Evolutionary conservation across 1,140 invertebrate species (phyloP).

Genomic region (Acarapis woodi): DNA sequence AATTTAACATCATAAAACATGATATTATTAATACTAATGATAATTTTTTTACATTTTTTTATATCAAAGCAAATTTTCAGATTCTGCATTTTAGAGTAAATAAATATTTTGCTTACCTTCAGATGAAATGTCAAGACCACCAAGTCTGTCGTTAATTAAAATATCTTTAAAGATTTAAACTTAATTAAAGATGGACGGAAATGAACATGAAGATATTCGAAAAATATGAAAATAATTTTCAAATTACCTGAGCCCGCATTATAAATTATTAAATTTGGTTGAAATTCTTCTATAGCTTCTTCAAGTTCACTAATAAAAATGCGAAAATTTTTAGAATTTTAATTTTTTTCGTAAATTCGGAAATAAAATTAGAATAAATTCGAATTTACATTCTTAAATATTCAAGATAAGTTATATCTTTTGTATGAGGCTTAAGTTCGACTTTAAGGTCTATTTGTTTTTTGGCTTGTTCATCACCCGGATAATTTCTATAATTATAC

Average conservation of each 20-base stretch:
- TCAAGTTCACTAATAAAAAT: conserved; percentile 22
- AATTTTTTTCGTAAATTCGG: neutral
- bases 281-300: conserved; percentile 35
- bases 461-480: conserved; percentile 40
- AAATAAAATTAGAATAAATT: neutral
- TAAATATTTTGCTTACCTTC: neutral
- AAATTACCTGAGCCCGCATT: conserved; percentile 65
- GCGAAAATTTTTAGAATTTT: conserved; percentile 3
- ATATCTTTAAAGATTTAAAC: too few species aligned
- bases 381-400: conserved; percentile 29
- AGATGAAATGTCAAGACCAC: neutral
- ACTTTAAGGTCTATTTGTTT: conserved; percentile 36
- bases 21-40: conserved; percentile 15
- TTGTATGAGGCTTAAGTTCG: conserved; percentile 30
- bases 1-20: conserved; percentile 15
- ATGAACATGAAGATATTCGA: neutral
- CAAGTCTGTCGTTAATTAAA: neutral
- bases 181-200: too few species aligned
- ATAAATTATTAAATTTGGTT: conserved; percentile 46
- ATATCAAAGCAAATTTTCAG: too few species aligned
- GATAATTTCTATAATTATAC: conserved; percentile 52
- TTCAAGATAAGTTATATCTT: conserved; percentile 37
- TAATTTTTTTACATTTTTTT: too few species aligned
- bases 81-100: neutral
- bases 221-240: conserved; percentile 33